A percentile compares a stretch with the other conserved stretches of the same genome.
phyloP scores from a whole-genome alignment of 2,113 vertebrate species.

The Bothrops jararaca region DNA sequence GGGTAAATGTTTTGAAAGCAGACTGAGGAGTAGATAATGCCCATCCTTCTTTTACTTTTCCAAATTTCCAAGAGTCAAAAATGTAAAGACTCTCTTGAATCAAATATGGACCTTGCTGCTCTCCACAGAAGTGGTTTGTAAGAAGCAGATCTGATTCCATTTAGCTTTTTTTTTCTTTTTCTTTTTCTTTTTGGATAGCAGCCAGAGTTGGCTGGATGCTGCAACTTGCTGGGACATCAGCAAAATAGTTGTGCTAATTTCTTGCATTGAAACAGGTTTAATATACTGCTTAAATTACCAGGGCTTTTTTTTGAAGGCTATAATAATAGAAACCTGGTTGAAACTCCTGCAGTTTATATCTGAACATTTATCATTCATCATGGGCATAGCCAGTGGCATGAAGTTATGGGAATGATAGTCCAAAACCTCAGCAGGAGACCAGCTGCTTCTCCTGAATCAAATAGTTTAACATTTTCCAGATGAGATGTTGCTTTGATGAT shows the following conservation, averaged over 20 bases:
- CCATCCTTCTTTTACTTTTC: not conserved
- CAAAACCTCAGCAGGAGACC: not conserved
- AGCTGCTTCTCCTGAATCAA: not conserved
- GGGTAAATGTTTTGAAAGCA: not conserved
- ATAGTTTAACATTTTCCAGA: not conserved
- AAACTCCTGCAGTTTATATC: not conserved
- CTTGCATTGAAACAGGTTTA: not conserved
- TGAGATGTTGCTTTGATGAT: not conserved
- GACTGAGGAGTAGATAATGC: not conserved
- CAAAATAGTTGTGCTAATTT: not conserved
- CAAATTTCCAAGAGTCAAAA: not conserved
- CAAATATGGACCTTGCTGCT: not conserved
- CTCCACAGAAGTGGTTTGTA: not conserved
- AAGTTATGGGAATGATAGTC: not conserved
- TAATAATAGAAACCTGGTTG: not conserved
- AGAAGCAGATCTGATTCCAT: not conserved
- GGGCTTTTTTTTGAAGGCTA: not conserved
- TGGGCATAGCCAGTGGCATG: not conserved
- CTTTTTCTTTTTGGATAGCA: not conserved
- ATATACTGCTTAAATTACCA: not conserved
- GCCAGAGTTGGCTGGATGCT: not conserved
- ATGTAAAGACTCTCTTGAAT: not conserved
- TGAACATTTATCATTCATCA: not conserved
- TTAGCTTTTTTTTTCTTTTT: not conserved
- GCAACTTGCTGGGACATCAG: not conserved